Evolutionary conservation across 1,140 invertebrate species (phyloP), one percentile per base, ranked within the genome.

Genomic region (Bathynomus jamesi): DNA sequence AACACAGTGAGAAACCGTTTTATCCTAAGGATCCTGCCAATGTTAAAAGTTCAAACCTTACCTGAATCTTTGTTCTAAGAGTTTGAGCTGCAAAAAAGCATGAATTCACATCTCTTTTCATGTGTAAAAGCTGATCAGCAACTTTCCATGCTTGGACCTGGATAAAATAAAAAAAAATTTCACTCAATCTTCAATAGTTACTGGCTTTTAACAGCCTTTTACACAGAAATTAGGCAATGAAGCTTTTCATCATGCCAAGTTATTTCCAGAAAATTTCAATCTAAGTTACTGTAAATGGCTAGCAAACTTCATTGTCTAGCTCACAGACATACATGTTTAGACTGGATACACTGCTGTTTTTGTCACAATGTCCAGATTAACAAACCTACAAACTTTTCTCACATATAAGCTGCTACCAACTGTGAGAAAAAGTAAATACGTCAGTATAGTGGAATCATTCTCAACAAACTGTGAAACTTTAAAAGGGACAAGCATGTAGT

Each of bases 61-160:
- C 68, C 70, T 79, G 72, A 62, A 94, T 92, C 86, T 99, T 99
- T 11, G 92, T 92, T 74, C 96, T 86, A 89, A 99, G 94, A 3
- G 96, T 99, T 83, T 99, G 96, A 10, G 96, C 95, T 25, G 94
- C 96, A 85, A 99, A 98, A 82, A 96, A 97, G 84, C 94, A 96
- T 27, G 94, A 95, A 78, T 97, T 89, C 65, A 95, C 79, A 81
- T 94, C 91, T 75, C 87, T 85, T 79, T 95, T 94, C 46, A 92
- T 86, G 71, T 92, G 90, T 13, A 99, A 82, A 74, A 99, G 86
- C 82, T 96, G 90, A 82, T 99, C 95, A 13, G 95, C 90, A 78
- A 98, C 87, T 81, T 93, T 93, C 96, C 96, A 99, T 31, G 94
- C 94, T 83, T 88, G 91, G 61, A 96, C 89, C 92, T 89, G 81